Evolutionary conservation across 2,797 vertebrate genomes (phyloP), one percentile per base, ranked within the genome.

Genomic region (Poeciliopsis paucimaculata): DNA sequence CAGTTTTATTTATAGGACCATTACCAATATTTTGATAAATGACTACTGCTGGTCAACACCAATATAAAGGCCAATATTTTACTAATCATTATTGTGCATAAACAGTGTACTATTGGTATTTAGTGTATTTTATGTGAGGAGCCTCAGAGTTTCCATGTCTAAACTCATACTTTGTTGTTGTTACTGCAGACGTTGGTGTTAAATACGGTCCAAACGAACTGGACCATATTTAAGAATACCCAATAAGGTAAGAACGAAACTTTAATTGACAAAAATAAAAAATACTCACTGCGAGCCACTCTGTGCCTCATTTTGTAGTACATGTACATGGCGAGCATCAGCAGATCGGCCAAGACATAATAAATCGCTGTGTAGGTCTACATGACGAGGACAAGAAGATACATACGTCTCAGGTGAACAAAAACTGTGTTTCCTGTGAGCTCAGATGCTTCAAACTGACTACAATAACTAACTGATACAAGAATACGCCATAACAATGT

Each of bases 341-440:
- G 0, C 81, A 98, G 11, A 89, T 99, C 98, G 0, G 97, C 97
- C 9, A 96, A 0, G 55, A 98, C 96, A 0, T 99, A 99, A 90
- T 99, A 99, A 77, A 98, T 39, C 0, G 98, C 98, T 0, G 98
- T 99, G 91, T 99, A 99, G 6, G 93, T 96, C 98, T 98, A 87
- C 13, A 88, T 18, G 47, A 46, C 49, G 23, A 66, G 81, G n/a
- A 80, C 20, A 84, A 18, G 85, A 18, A 85, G 1, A 74, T 7
- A 86, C 2, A 79, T 3, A 57, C 53, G 5, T 20, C 62, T 77
- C 31, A 72, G 39, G 5, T 9, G 26, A 62, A 15, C 5, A 16
- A 47, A 64, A 31, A 7, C 10, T 0, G 64, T 0, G 0, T 43
- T 15, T 70, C 10, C 4, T 71, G 18, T 7, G 43, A 71, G 3